Percentiles rank a stretch among this genome's conserved stretches.
Evolutionary conservation across 2,797 vertebrate genomes (phyloP).

Genomic region (Coilia nasus): DNA sequence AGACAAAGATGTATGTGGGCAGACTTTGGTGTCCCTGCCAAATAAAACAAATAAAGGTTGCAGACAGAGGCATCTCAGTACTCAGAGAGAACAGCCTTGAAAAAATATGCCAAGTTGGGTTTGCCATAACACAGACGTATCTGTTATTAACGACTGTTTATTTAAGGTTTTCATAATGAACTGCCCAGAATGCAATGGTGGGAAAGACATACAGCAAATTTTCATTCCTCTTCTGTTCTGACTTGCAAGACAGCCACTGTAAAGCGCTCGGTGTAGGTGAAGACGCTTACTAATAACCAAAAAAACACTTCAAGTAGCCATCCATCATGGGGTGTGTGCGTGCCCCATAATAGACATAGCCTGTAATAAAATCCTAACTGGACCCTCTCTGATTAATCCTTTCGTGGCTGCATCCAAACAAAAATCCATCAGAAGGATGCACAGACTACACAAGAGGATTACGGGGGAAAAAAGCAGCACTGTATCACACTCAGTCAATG

Average conservation of each 20-base stretch:
- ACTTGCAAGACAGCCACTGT: background rate
- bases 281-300: background rate
- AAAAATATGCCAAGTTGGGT: background rate
- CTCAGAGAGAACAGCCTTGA: conserved; percentile 24
- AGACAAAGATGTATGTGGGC: conserved; percentile 40
- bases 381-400: conserved; percentile 5
- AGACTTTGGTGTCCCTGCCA: conserved; percentile 44
- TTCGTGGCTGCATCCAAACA: background rate
- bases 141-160: conserved; percentile 11
- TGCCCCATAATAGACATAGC: background rate
- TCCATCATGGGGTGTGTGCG: background rate
- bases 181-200: background rate
- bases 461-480: background rate
- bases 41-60: conserved; percentile 51
- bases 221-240: background rate
- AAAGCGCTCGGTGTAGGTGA: background rate
- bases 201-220: background rate
- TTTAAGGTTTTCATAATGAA: conserved; percentile 5
- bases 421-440: background rate
- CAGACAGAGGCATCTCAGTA: conserved; percentile 23
- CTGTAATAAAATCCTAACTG: conserved; percentile 4
- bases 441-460: background rate
- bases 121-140: conserved; percentile 21
- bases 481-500: background rate
- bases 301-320: background rate